Evolutionary conservation across 2,113 vertebrate genomes (phyloP), one percentile per base, ranked within the genome.

Genomic region (Kobus ellipsiprymnus): DNA sequence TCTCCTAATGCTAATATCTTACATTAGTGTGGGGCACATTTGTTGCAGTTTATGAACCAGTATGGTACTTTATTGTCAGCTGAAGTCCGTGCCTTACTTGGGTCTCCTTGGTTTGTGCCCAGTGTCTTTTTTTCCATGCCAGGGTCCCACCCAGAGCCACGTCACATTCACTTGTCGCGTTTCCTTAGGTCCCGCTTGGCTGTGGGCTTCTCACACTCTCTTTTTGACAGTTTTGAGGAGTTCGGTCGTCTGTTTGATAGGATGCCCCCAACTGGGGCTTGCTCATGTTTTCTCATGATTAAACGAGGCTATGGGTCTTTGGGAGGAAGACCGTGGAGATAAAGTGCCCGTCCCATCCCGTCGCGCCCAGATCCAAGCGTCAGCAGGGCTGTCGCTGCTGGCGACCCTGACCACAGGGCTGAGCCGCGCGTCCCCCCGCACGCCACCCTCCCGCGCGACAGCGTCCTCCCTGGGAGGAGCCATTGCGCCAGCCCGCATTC

Each of bases 371-470:
- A 21, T 9, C 21, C 87, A 16, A 15, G 19, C 10, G 0, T n/a
- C 5, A 6, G 52, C 67, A 33, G 12, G 36, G 5, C 30, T 25
- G 17, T 23, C 52, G 4, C 54, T 23, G 87, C 8, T 17, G 52
- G 1, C 16, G 81, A 5, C 50, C 81, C 15, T 9, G 81, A 16
- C 5, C 88, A 2, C 17, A 0, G 19, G 67, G 67, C 67, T 4
- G 36, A 77, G 67, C 36, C 16, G 0, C 6, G 27, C 9, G 52
- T 25, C 52, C 71, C 16, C 19, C 14, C 71, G 10, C 19, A 4
- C 2, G 2, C 5, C 6, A 16, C 55, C 21, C 7, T 23, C 12
- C 40, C 5, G 29, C 52, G 2, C 1, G 19, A n/a, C 6, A 6
- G 40, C 11, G 12, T 23, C 17, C 29, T 17, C 87, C 33, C 55